These are phyloP conservation scores for Polypedilum vanderplanki DNA, from an alignment of 1,140 invertebrate species.

Conservation along the genomic window DNA sequence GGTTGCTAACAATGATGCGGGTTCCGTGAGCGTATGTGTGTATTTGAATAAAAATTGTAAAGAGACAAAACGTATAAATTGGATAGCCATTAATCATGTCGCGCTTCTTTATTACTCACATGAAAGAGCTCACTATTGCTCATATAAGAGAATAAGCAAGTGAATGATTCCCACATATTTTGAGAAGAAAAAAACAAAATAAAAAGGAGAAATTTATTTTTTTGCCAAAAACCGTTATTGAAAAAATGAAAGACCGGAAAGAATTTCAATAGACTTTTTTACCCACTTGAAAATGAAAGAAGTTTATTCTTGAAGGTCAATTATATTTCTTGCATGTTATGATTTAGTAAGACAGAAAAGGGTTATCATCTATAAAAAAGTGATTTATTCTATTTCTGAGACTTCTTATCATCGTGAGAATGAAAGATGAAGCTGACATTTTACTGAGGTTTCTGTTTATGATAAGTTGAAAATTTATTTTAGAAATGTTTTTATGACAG, in stretches of 20 bases:
- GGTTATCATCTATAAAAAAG: not conserved
- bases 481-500: no score
- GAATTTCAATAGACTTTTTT: no score
- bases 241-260: no score
- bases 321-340: no score
- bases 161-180: no score
- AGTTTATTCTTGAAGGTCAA: no score
- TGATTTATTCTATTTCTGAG: not conserved
- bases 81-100: slow-evolving; percentile 18
- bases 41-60: slow-evolving; percentile 13
- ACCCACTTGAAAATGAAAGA: no score
- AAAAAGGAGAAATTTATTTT: no score
- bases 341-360: no score
- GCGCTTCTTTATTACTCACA: slow-evolving; percentile 24
- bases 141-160: not conserved
- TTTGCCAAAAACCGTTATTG: no score
- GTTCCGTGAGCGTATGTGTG: slow-evolving; percentile 19
- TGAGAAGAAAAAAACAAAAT: no score
- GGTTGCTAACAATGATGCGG: not conserved
- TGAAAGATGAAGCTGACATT: not conserved
- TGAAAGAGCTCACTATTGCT: not conserved
- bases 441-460: not conserved
- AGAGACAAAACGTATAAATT: slow-evolving; percentile 26
- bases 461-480: not conserved
- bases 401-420: not conserved